Evolutionary conservation across 1,140 invertebrate genomes (phyloP).

Genomic region (Dendroctonus ponderosae): DNA sequence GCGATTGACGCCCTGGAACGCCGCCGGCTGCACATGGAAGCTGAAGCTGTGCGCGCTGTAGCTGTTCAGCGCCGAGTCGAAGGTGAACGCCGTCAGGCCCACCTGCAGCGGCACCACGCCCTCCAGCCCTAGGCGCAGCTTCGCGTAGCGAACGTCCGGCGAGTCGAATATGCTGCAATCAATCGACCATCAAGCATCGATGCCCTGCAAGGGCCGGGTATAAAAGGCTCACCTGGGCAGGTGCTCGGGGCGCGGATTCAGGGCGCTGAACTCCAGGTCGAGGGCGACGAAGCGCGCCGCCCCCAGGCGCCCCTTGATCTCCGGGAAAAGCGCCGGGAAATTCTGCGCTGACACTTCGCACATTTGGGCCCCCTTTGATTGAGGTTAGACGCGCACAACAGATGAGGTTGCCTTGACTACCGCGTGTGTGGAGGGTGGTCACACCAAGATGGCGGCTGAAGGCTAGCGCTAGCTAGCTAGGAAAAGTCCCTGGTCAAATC

Average conservation of each 20-base stretch:
- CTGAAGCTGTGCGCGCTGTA: slow-evolving; percentile 63
- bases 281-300: slow-evolving; percentile 42
- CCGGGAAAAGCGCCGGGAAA: slow-evolving; percentile 39
- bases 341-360: slow-evolving; percentile 42
- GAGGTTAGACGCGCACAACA: neutral
- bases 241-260: slow-evolving; percentile 39
- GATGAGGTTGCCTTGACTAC: neutral
- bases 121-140: slow-evolving; percentile 58
- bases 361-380: slow-evolving; percentile 33
- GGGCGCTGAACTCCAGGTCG: slow-evolving; percentile 47
- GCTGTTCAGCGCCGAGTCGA: slow-evolving; percentile 54
- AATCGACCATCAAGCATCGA: neutral
- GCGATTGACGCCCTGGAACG: slow-evolving; percentile 59
- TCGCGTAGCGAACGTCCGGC: slow-evolving; percentile 60
- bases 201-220: neutral
- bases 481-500: neutral
- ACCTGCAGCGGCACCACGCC: slow-evolving; percentile 63
- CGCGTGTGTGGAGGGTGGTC: neutral
- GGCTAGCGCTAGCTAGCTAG: neutral
- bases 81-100: slow-evolving; percentile 63
- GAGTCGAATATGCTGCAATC: slow-evolving; percentile 70
- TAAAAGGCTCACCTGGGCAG: slow-evolving; percentile 38
- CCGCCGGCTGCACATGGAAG: slow-evolving; percentile 67
- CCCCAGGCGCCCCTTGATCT: slow-evolving; percentile 40
- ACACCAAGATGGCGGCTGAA: neutral